Percentiles rank a stretch among this genome's conserved stretches.
These are phyloP conservation scores for Caenorhabditis latens DNA, from an alignment of 1,140 invertebrate species.

Conservation along the genomic window DNA sequence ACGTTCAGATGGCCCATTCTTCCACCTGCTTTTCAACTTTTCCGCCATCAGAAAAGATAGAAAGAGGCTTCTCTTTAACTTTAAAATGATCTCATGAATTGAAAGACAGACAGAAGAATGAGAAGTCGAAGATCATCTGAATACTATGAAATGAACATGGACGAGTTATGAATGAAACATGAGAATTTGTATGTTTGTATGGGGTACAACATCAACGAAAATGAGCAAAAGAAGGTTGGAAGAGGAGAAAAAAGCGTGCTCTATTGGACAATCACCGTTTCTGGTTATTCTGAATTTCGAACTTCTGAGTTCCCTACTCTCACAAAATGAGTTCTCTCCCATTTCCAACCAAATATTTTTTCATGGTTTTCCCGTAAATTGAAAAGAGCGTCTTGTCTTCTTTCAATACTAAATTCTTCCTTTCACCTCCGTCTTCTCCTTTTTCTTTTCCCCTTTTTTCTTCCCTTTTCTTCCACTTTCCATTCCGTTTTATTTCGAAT, in stretches of 20 bases:
- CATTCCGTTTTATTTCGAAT: neutral
- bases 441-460: neutral
- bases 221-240: neutral
- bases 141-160: neutral
- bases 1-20: neutral
- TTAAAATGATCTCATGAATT: neutral
- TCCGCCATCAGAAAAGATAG: neutral
- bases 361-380: neutral
- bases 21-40: slow-evolving; percentile 30
- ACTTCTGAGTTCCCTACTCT: too few relatives aligned
- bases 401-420: slow-evolving; percentile 8
- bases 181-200: neutral
- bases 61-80: neutral
- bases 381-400: neutral
- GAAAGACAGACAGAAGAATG: neutral
- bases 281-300: too few relatives aligned
- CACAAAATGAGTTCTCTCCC: neutral
- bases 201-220: neutral
- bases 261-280: too few relatives aligned
- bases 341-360: neutral
- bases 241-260: neutral
- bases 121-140: neutral
- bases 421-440: neutral
- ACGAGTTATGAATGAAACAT: slow-evolving; percentile 21
- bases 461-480: neutral